Evolutionary conservation across 2,113 vertebrate genomes (phyloP).

Genomic region (Collichthys lucidus): DNA sequence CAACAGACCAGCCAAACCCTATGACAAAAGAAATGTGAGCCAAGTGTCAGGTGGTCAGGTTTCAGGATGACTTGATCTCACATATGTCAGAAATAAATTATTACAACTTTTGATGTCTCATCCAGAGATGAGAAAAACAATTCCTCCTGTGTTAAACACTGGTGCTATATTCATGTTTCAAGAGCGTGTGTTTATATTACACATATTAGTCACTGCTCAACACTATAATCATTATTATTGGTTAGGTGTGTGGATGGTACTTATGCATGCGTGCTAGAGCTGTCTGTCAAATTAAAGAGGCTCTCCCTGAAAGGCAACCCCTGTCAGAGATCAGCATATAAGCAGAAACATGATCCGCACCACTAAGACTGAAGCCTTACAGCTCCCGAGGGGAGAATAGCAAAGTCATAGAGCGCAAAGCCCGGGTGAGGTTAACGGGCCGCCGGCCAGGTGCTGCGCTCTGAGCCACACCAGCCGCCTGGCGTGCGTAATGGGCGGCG

Average conservation of each 20-base stretch:
- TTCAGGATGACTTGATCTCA: slow-evolving; percentile 11
- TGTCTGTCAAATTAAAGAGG: slow-evolving; percentile 50
- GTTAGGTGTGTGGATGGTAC: neutral
- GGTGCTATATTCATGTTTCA: neutral
- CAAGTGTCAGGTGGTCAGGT: slow-evolving; percentile 33
- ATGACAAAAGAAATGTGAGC: slow-evolving; percentile 35
- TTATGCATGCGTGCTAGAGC: neutral
- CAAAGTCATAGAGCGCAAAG: slow-evolving; percentile 29
- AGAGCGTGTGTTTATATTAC: neutral
- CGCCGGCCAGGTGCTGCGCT: slow-evolving; percentile 60
- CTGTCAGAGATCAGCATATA: slow-evolving; percentile 63
- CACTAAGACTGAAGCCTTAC: slow-evolving; percentile 38
- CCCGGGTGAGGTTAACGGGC: slow-evolving; percentile 22
- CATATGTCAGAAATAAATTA: slow-evolving; percentile 18
- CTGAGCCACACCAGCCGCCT: slow-evolving; percentile 37
- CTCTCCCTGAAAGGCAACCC: slow-evolving; percentile 61
- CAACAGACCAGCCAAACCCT: slow-evolving; percentile 39
- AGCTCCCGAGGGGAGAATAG: slow-evolving; percentile 34
- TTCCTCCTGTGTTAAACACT: neutral
- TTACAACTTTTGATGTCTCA: neutral
- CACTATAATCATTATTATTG: neutral
- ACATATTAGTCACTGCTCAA: neutral
- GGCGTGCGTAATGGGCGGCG: slow-evolving; percentile 44
- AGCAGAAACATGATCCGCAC: slow-evolving; percentile 69
- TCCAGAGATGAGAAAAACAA: neutral